Conservation (phyloP, 1,140 invertebrate genomes). For the Drosophila repletoides region DNA sequence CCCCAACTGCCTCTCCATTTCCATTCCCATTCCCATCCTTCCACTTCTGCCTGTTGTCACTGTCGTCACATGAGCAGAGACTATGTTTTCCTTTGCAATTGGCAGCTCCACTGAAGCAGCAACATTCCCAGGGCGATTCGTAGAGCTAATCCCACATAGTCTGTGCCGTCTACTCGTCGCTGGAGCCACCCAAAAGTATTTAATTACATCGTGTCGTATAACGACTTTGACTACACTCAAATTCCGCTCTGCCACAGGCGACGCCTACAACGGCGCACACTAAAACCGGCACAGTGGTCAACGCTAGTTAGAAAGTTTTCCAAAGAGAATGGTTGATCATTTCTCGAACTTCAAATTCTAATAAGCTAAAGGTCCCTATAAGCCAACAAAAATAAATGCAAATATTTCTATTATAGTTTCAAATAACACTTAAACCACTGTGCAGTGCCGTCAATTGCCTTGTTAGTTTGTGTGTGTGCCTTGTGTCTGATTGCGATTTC, state of each 20-base stretch:
- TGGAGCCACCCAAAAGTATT: slow-evolving; percentile 54
- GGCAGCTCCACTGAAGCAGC: slow-evolving; percentile 63
- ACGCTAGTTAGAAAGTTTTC: not conserved
- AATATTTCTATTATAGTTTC: not conserved
- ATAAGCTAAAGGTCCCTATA: no score
- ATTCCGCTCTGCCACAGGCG: slow-evolving; percentile 27
- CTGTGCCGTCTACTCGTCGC: slow-evolving; percentile 35
- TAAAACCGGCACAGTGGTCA: slow-evolving; percentile 16
- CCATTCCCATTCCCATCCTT: slow-evolving; percentile 1
- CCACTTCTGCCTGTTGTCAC: not conserved
- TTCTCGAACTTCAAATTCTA: no score
- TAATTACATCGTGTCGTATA: slow-evolving; percentile 68
- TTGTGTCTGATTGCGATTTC: slow-evolving; percentile 26
- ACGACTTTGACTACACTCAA: slow-evolving; percentile 34
- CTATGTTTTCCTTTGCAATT: slow-evolving; percentile 32
- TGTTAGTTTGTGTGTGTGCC: slow-evolving; percentile 30
- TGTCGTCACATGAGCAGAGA: slow-evolving; percentile 6
- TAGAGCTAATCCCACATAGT: no score
- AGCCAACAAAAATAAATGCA: not conserved
- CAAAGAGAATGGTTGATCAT: no score
- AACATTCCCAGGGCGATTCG: slow-evolving; percentile 56
- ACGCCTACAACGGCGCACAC: slow-evolving; percentile 46
- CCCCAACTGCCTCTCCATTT: not conserved
- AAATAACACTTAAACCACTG: slow-evolving; percentile 8
- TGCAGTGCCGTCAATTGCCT: slow-evolving; percentile 30